These are phyloP conservation scores for Gasteruption jaculator DNA, from an alignment of 2,888 invertebrate species.

Conservation along the genomic window DNA sequence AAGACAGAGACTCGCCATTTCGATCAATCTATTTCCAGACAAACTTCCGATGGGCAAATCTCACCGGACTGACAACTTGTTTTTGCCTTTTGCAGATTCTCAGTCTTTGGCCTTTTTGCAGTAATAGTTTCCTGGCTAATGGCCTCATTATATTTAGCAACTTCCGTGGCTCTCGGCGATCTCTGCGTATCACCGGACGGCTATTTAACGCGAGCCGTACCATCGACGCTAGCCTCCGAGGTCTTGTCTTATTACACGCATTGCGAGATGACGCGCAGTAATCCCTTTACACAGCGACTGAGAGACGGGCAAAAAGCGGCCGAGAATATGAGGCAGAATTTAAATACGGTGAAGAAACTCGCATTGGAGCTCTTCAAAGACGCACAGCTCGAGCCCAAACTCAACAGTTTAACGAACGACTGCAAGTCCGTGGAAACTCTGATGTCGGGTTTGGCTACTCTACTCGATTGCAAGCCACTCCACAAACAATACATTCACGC, in stretches of 20 bases:
- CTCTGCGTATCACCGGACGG: slow-evolving; percentile 82
- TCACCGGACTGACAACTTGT: background rate
- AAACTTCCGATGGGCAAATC: background rate
- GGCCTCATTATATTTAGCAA: slow-evolving; percentile 80
- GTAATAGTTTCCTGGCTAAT: slow-evolving; percentile 86
- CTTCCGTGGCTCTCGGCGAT: slow-evolving; percentile 80
- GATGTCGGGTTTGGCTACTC: slow-evolving; percentile 61
- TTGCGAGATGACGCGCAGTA: slow-evolving; percentile 75
- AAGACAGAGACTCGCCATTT: background rate
- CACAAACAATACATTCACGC: slow-evolving; percentile 79
- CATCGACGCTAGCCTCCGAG: slow-evolving; percentile 48
- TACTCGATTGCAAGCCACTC: slow-evolving; percentile 79
- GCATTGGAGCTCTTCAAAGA: slow-evolving; percentile 56
- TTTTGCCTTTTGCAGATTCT: slow-evolving; percentile 57
- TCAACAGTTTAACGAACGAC: slow-evolving; percentile 73
- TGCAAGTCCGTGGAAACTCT: slow-evolving; percentile 73
- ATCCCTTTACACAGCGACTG: slow-evolving; percentile 76
- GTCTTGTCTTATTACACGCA: slow-evolving; percentile 75
- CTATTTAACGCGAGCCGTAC: slow-evolving; percentile 58
- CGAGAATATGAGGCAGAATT: slow-evolving; percentile 54
- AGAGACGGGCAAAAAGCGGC: slow-evolving; percentile 73
- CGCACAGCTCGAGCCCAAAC: slow-evolving; percentile 62
- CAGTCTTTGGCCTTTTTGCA: slow-evolving; percentile 80
- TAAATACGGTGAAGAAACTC: slow-evolving; percentile 54
- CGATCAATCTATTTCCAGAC: background rate